Conservation (phyloP, 2,797 vertebrate genomes). For the Acanthurus leucopareius region DNA sequence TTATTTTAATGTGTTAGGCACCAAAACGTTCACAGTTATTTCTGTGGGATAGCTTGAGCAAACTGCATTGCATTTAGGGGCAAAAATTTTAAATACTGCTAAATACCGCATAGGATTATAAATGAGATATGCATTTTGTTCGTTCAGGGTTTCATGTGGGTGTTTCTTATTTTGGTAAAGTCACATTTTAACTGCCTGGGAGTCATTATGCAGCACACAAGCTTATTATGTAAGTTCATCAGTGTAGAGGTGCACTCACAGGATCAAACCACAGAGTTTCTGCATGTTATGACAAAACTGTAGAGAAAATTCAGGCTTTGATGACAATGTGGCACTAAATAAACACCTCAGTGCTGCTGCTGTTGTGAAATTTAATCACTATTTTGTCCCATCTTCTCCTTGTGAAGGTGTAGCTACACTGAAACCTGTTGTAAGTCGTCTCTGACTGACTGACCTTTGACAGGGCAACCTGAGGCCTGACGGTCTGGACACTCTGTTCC, state of each 20-base stretch:
- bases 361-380: not conserved
- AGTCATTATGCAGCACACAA: not conserved
- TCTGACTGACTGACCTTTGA: slow-evolving; percentile 44
- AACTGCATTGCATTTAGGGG: not conserved
- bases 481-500: slow-evolving; percentile 41
- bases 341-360: not conserved
- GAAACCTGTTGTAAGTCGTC: slow-evolving; percentile 9
- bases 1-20: not conserved
- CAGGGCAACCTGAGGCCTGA: slow-evolving; percentile 29
- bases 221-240: not conserved
- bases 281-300: not conserved
- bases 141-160: not conserved
- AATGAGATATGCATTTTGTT: not conserved
- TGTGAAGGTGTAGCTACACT: slow-evolving; percentile 14
- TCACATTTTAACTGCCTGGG: not conserved
- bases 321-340: not conserved
- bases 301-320: not conserved
- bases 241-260: not conserved
- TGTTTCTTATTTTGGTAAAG: not conserved
- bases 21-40: not conserved
- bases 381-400: not conserved
- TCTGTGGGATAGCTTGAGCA: too few species aligned
- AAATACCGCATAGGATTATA: not conserved
- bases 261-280: not conserved
- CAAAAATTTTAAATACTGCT: not conserved